phyloP scores from a whole-genome alignment of 2,888 invertebrate genomes.

The Oeneis ivallda region DNA sequence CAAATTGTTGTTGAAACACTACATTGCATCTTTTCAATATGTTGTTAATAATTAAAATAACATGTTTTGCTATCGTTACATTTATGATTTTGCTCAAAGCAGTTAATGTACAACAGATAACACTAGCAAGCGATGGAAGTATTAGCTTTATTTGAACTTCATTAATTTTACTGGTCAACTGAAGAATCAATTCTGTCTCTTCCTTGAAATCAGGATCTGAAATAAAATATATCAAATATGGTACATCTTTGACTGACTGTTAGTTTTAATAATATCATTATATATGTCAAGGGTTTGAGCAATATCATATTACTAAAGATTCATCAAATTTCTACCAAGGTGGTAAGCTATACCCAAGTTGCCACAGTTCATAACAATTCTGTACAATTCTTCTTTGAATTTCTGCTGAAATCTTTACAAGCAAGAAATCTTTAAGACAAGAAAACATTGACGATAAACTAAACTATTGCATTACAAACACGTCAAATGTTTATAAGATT shows the following conservation, averaged over 20 bases:
- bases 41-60: slow-evolving; percentile 48
- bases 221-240: slow-evolving; percentile 5
- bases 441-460: slow-evolving; percentile 39
- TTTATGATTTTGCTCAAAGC: slow-evolving; percentile 40
- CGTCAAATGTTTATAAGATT: slow-evolving; percentile 7
- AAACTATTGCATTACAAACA: slow-evolving; percentile 48
- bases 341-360: slow-evolving; percentile 60
- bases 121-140: slow-evolving; percentile 45
- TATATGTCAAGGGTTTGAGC: slow-evolving; percentile 39
- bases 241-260: neutral
- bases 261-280: neutral
- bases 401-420: slow-evolving; percentile 45
- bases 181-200: slow-evolving; percentile 25
- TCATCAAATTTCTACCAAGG: slow-evolving; percentile 60
- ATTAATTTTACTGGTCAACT: slow-evolving; percentile 19
- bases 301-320: slow-evolving; percentile 74
- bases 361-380: slow-evolving; percentile 49
- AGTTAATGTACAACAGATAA: slow-evolving; percentile 46
- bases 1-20: slow-evolving; percentile 36
- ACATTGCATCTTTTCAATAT: slow-evolving; percentile 46
- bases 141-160: slow-evolving; percentile 12
- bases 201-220: slow-evolving; percentile 22
- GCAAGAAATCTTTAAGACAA: slow-evolving; percentile 38
- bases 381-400: slow-evolving; percentile 45
- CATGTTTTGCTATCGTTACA: slow-evolving; percentile 41